Base-by-base conservation (phyloP, 1,140 invertebrate genomes). In the Monomorium pharaonis region DNA sequence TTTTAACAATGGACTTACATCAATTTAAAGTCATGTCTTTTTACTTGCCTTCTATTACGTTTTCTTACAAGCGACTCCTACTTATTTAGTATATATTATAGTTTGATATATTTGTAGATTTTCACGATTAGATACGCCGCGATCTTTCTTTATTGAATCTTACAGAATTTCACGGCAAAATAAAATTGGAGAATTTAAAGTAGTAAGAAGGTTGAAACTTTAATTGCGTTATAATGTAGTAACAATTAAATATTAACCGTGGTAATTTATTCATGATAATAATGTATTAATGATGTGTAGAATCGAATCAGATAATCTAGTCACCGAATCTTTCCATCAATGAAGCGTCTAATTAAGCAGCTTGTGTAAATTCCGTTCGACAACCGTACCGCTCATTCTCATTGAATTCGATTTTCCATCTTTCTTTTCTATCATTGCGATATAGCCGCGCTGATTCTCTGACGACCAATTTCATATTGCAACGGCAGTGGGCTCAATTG, bases 271-370 rank as follows among this genome's bases (percentile, higher is more conserved):
- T n/a, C n/a, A n/a, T n/a, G n/a, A n/a, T n/a, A n/a, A n/a, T n/a
- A n/a, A n/a, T 37, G 21, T 44, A 83, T 70, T 72, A 81, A 74
- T 47, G 67, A 58, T 60, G n/a, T n/a, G n/a, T n/a, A n/a, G n/a
- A n/a, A n/a, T 58, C 51, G 14, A 21, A 18, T 81, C 67, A 33
- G 37, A 60, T 83, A 74, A 74, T 60, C 54, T 30, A 47, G 9
- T 56, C 18, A 14, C 21, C 30, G 21, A 49, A 51, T 33, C 58
- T 27, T 49, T 9, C 51, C 24, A 44, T 58, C 76, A 81, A 70
- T 85, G 70, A 85, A 65, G 18, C 76, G 51, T 54, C 42, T 70
- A 85, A 85, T 85, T 85, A 85, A 49, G 37, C 74, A 56, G 44
- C 37, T 62, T 58, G 51, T 58, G 75, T 67, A 80, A 78, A 81